phyloP scores from a whole-genome alignment of 2,113 vertebrate genomes.

The Psittacara wagleri region DNA sequence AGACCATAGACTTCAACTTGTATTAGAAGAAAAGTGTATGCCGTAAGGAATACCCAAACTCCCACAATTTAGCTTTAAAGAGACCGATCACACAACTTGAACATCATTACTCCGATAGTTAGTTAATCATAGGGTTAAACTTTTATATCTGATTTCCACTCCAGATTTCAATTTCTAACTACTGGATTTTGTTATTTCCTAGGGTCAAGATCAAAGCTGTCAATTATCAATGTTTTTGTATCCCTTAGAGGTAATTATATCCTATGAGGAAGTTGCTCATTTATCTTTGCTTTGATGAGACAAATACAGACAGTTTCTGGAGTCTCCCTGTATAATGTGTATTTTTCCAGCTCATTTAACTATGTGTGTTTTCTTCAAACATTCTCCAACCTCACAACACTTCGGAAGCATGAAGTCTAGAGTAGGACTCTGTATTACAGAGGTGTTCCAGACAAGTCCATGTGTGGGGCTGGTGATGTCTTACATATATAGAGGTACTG shows the following conservation, averaged over 20 bases:
- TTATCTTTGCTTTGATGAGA: slow-evolving; percentile 57
- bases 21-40: not conserved
- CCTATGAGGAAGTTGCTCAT: slow-evolving; percentile 3
- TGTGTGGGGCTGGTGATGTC: not conserved
- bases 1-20: not conserved
- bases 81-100: not conserved
- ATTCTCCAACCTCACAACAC: not conserved
- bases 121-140: not conserved
- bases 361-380: not conserved
- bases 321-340: not conserved
- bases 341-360: slow-evolving; percentile 42
- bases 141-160: not conserved
- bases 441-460: not conserved
- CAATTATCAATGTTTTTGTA: slow-evolving; percentile 49
- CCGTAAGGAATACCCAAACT: not conserved
- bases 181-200: slow-evolving; percentile 40
- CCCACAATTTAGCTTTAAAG: not conserved
- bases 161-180: not conserved
- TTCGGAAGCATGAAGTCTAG: not conserved
- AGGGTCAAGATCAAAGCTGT: slow-evolving; percentile 47
- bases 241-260: slow-evolving; percentile 40
- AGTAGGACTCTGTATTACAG: not conserved
- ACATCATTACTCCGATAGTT: not conserved
- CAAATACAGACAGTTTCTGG: slow-evolving; percentile 11
- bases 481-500: not conserved